Percentiles rank a stretch among this genome's conserved stretches.
Conservation (phyloP, 2,113 vertebrate genomes). For the Osmerus eperlanus region DNA sequence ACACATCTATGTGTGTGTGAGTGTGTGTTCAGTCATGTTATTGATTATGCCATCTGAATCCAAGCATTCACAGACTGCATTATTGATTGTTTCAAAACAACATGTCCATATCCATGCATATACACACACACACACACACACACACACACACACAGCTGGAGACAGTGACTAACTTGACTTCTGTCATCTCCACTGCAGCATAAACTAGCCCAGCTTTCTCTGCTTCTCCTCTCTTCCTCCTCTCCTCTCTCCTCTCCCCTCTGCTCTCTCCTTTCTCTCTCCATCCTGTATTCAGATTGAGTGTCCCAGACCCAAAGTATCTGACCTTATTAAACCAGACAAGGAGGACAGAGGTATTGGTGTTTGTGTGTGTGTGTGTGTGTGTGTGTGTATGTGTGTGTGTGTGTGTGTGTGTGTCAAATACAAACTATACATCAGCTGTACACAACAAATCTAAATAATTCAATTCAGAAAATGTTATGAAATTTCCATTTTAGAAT, state of each 20-base stretch:
- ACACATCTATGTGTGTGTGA: neutral
- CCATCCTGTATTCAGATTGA: slow-evolving; percentile 13
- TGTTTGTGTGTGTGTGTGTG: neutral
- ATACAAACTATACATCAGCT: too few species aligned
- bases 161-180: neutral
- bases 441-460: too few species aligned
- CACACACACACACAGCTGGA: neutral
- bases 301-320: neutral
- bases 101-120: neutral
- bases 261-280: neutral
- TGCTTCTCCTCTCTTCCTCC: neutral
- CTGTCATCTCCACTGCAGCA: neutral
- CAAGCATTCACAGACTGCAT: too few species aligned
- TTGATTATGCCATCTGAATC: neutral
- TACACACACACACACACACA: neutral
- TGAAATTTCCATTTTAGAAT: neutral
- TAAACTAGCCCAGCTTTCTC: neutral
- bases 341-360: neutral
- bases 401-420: neutral
- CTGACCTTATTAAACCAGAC: slow-evolving; percentile 10
- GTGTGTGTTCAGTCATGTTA: neutral
- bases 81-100: too few species aligned
- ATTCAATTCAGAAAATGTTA: too few species aligned
- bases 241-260: neutral
- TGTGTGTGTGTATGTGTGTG: neutral